Evolutionary conservation across 2,797 vertebrate species (phyloP).

Genomic region (Oceanodroma leucorhoa): DNA sequence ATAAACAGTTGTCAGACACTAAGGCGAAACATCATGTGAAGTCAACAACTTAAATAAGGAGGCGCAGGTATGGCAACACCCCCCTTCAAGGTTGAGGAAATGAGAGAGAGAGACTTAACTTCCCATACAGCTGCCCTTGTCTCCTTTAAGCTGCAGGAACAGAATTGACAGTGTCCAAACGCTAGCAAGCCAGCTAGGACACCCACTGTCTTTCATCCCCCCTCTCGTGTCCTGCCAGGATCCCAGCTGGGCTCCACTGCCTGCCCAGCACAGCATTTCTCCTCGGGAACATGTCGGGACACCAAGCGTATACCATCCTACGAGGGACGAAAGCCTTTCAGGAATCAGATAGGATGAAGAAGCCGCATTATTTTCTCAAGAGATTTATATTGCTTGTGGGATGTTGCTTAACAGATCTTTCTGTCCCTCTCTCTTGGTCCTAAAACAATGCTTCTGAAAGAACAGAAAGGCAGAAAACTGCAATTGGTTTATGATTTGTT

Average conservation of each 20-base stretch:
- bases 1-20: background rate
- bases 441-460: constrained; percentile 49
- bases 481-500: constrained; percentile 13
- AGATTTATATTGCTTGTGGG: constrained; percentile 45
- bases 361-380: constrained; percentile 35
- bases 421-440: background rate
- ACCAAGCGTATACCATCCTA: background rate
- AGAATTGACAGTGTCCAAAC: background rate
- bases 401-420: constrained; percentile 44
- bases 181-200: background rate
- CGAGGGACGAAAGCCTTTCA: background rate
- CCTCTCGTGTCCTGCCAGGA: background rate
- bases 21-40: accelerated
- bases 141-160: background rate
- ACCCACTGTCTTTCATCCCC: background rate
- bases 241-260: background rate
- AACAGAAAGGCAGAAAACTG: constrained; percentile 15
- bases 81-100: background rate
- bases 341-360: constrained; percentile 25
- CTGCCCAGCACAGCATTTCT: background rate
- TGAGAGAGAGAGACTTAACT: background rate
- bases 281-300: background rate
- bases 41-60: background rate
- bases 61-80: background rate
- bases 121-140: background rate